These are phyloP conservation scores for Callinectes sapidus DNA, from an alignment of 2,888 invertebrate genomes.

Conservation along the genomic window DNA sequence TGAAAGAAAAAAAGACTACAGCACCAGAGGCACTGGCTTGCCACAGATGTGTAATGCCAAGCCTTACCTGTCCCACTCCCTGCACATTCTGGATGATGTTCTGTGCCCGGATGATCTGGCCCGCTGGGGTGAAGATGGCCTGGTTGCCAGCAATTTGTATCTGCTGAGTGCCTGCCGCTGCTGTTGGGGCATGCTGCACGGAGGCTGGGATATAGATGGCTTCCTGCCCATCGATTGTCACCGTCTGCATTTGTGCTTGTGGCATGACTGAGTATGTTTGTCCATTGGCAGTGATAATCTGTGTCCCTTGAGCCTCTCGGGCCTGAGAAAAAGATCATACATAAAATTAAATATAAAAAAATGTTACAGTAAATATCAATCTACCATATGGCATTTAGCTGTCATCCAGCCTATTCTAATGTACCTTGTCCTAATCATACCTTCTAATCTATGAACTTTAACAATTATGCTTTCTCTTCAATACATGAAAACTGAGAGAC, in stretches of 20 bases:
- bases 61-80: slow-evolving; percentile 55
- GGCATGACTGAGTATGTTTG: slow-evolving; percentile 74
- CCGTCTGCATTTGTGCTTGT: slow-evolving; percentile 86
- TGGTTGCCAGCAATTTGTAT: slow-evolving; percentile 77
- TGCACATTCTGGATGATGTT: slow-evolving; percentile 68
- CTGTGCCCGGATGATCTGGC: slow-evolving; percentile 83
- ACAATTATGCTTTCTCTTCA: not conserved
- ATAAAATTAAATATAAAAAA: not conserved
- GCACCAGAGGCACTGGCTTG: not conserved
- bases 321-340: slow-evolving; percentile 35
- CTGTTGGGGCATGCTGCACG: slow-evolving; percentile 67
- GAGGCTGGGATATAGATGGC: slow-evolving; percentile 91
- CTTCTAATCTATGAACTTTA: not conserved
- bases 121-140: slow-evolving; percentile 79
- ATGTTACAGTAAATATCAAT: too few species aligned
- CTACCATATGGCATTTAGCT: too few species aligned
- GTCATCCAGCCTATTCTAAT: too few species aligned
- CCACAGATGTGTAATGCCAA: not conserved
- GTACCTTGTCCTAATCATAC: too few species aligned
- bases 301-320: slow-evolving; percentile 61
- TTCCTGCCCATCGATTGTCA: slow-evolving; percentile 94
- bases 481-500: not conserved
- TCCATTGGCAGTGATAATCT: slow-evolving; percentile 72
- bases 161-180: slow-evolving; percentile 74
- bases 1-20: not conserved